These are phyloP conservation scores for Bimastos eiseni DNA, from an alignment of 2,888 invertebrate species.

Conservation along the genomic window DNA sequence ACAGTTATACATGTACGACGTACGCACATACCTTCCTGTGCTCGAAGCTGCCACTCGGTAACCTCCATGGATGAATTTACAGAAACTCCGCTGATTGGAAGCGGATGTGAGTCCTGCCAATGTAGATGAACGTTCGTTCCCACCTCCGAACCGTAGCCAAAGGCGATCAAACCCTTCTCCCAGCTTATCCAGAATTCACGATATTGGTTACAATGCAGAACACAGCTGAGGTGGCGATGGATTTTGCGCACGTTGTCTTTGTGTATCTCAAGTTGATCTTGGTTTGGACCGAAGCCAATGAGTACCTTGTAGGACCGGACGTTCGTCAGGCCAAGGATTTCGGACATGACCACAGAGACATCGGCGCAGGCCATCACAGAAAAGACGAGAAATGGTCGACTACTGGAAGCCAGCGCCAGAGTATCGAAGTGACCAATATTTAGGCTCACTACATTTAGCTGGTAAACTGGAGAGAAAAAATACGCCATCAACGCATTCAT, in stretches of 20 bases:
- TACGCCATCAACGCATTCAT: background rate
- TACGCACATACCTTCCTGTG: background rate
- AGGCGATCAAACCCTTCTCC: conserved; percentile 26
- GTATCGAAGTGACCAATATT: background rate
- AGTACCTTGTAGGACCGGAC: conserved; percentile 24
- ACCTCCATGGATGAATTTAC: background rate
- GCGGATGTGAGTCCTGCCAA: conserved; percentile 8
- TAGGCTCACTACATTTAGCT: background rate
- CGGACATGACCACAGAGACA: conserved; percentile 14
- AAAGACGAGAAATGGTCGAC: conserved; percentile 7
- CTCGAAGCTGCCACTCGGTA: background rate
- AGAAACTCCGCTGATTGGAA: background rate
- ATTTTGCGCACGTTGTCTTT: background rate
- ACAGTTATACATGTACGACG: too few species aligned
- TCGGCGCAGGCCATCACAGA: conserved; percentile 22
- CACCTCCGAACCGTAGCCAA: conserved; percentile 24
- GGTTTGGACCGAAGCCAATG: background rate
- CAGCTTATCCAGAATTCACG: conserved; percentile 33
- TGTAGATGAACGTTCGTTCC: background rate
- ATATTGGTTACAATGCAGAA: conserved; percentile 27
- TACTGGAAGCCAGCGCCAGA: background rate
- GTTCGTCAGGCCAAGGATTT: background rate
- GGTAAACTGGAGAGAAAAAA: background rate
- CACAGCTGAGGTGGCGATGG: background rate
- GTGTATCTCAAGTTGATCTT: conserved; percentile 18